Percentiles rank a stretch among this genome's conserved stretches.
Conservation (phyloP, 2,888 invertebrate species). For the Xestia ashworthii region DNA sequence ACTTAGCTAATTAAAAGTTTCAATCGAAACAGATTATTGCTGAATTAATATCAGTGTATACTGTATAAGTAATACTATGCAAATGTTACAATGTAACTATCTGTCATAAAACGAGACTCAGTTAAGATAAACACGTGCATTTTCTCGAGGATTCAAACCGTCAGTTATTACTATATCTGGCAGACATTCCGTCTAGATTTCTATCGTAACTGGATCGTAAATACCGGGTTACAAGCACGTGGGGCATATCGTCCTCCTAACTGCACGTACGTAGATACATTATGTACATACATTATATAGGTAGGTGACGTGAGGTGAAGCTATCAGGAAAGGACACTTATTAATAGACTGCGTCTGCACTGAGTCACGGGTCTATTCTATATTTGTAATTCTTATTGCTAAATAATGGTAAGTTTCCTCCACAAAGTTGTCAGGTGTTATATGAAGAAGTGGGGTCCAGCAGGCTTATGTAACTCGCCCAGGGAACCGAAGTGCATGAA, state of each 20-base stretch:
- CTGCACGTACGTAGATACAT: not conserved
- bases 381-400: slow-evolving; percentile 38
- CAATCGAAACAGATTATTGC: not conserved
- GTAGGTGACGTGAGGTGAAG: slow-evolving; percentile 19
- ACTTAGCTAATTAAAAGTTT: not conserved
- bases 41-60: not conserved
- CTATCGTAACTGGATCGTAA: slow-evolving; percentile 27
- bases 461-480: not conserved
- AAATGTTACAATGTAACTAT: not conserved
- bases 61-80: not conserved
- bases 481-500: not conserved
- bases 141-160: slow-evolving; percentile 1
- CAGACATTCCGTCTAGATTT: slow-evolving; percentile 45
- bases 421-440: slow-evolving; percentile 7
- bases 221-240: slow-evolving; percentile 24
- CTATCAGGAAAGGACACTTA: slow-evolving; percentile 49
- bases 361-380: slow-evolving; percentile 43
- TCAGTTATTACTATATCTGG: slow-evolving; percentile 3
- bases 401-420: slow-evolving; percentile 32
- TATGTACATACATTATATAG: not conserved
- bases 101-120: slow-evolving; percentile 3
- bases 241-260: slow-evolving; percentile 12
- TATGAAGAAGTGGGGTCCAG: not conserved
- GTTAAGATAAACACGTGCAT: slow-evolving; percentile 13
- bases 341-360: slow-evolving; percentile 31